These are phyloP conservation scores for Bembecia ichneumoniformis DNA, from an alignment of 2,888 invertebrate species.

Conservation along the genomic window DNA sequence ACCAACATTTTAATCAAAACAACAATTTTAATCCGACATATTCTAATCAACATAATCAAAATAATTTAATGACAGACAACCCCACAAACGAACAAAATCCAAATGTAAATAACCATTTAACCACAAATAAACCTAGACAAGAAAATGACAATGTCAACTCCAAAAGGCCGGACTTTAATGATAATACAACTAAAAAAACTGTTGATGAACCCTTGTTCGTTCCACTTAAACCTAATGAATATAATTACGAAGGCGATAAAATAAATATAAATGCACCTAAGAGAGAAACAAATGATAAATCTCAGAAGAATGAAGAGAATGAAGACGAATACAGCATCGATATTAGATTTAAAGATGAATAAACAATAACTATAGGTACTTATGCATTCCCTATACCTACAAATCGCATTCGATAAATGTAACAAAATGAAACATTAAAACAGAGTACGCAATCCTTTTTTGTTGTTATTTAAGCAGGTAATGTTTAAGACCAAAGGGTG, in stretches of 20 bases:
- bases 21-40: not conserved
- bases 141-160: constrained; percentile 3
- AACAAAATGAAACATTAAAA: no score
- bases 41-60: not conserved
- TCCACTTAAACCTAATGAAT: constrained; percentile 40
- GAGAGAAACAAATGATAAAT: constrained; percentile 33
- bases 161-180: constrained; percentile 3
- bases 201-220: constrained; percentile 40
- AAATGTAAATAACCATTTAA: not conserved
- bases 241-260: constrained; percentile 35
- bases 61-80: not conserved
- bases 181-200: constrained; percentile 26
- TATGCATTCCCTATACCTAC: no score
- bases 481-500: no score
- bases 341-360: constrained; percentile 37
- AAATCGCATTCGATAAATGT: no score
- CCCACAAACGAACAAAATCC: not conserved
- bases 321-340: constrained; percentile 46
- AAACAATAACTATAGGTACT: not conserved
- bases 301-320: constrained; percentile 20
- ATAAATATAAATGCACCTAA: constrained; percentile 43
- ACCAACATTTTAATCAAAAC: constrained; percentile 2
- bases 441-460: no score
- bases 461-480: no score
- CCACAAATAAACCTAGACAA: not conserved